phyloP scores from a whole-genome alignment of 2,888 invertebrate genomes.

The Idaea dimidiata region DNA sequence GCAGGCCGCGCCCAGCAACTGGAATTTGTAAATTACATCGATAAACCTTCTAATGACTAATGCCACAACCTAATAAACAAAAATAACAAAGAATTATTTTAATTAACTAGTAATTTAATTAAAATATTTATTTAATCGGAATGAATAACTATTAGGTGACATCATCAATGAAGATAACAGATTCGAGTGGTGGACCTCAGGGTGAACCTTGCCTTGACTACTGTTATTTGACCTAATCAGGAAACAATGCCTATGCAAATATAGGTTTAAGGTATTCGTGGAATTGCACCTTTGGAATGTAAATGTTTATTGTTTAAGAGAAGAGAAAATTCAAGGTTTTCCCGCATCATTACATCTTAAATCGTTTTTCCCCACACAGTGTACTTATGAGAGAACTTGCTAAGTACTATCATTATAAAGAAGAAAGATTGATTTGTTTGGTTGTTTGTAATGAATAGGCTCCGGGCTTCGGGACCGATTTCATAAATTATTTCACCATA shows the following conservation, averaged over 20 bases:
- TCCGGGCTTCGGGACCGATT: too few species aligned
- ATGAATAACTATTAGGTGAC: neutral
- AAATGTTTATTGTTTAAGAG: neutral
- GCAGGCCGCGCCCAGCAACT: conserved; percentile 89
- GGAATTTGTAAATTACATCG: conserved; percentile 41
- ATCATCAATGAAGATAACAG: neutral
- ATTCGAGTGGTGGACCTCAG: neutral
- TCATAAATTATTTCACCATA: too few species aligned
- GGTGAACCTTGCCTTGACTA: neutral
- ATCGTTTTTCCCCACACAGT: neutral
- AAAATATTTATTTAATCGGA: neutral
- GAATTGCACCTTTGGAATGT: neutral
- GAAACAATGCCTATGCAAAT: neutral
- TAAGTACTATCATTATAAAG: too few species aligned
- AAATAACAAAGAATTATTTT: neutral
- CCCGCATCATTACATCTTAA: neutral
- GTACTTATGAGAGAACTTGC: neutral
- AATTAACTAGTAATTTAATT: neutral
- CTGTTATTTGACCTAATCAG: neutral
- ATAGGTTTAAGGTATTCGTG: neutral
- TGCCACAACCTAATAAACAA: neutral
- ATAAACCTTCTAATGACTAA: neutral
- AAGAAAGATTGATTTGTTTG: too few species aligned
- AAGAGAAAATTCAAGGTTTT: neutral
- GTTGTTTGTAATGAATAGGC: too few species aligned